Base-by-base conservation (phyloP, 2,888 invertebrate genomes). In the Caenorhabditis parvicauda region DNA sequence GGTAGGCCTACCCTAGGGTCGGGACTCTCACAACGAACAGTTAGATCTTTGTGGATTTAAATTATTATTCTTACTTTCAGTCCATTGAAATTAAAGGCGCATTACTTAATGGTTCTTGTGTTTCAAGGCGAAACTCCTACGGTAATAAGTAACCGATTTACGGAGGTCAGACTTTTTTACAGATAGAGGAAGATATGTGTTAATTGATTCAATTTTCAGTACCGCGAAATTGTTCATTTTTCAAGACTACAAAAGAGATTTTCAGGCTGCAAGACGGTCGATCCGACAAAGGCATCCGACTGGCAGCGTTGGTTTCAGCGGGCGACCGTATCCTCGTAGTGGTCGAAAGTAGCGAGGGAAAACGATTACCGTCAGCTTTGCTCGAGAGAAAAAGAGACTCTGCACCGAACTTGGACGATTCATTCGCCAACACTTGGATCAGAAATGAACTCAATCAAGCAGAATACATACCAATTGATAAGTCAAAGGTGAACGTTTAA, bases 211-310 rank as follows among this genome's bases (percentile, higher is more conserved):
- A n/a, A n/a, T n/a, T n/a, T n/a, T n/a, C n/a, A n/a, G n/a, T n/a
- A n/a, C n/a, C n/a, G n/a, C n/a, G n/a, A 32, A 32, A 32, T n/a
- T n/a, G 35, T 32, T n/a, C 9, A 32, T n/a, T n/a, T 32, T 32
- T 12, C 35, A 32, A 32, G n/a, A n/a, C 35, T 32, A 9, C 9
- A 12, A 9, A n/a, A n/a, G 9, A 32, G 24, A 49, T 22, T 25
- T 52, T 45, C 25, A 72, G 75, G 52, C 54, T 76, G 35, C 72
- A 76, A 52, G 60, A 64, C 39, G 64, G 65, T 6, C 47, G 66
- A 25, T 60, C 61, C 14, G 63, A 65, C 41, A 60, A 60, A n/a
- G 65, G 67, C 7, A 64, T 64, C 25, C 61, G 70, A 17, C 54
- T 77, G 2, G 57, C 72, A 22, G 55, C 63, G 5, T 37, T 77